Percentiles rank a stretch among this genome's conserved stretches.
These are phyloP conservation scores for Mesocentrotus franciscanus DNA, from an alignment of 53 echinoderm and acorn worm genomes.

Conservation along the genomic window DNA sequence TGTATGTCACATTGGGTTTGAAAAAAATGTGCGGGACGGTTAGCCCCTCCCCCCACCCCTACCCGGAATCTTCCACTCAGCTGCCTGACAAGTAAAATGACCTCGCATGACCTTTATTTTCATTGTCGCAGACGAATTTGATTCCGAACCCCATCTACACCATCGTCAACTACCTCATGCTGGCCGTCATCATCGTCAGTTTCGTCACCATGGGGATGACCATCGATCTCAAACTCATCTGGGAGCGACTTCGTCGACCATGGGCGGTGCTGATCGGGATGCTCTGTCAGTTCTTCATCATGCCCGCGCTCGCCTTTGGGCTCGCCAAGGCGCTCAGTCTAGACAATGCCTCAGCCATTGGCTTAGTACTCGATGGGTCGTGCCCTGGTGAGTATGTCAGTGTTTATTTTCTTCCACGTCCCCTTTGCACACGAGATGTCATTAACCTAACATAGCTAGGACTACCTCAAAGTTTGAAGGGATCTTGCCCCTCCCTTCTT, in stretches of 20 bases:
- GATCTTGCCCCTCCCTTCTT: too few species aligned
- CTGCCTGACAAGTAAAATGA: not conserved
- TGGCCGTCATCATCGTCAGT: conserved; percentile 76
- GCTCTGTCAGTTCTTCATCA: conserved; percentile 89
- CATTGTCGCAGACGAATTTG: conserved; percentile 45
- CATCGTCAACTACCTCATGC: conserved; percentile 79
- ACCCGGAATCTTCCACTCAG: not conserved
- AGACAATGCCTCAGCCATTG: conserved; percentile 70
- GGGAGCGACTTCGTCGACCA: conserved; percentile 83
- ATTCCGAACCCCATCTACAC: conserved; percentile 48
- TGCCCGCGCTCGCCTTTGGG: conserved; percentile 87
- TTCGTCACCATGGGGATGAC: conserved; percentile 92
- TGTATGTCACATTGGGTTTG: not conserved
- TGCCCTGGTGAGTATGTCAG: conserved; percentile 58
- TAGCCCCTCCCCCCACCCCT: too few species aligned
- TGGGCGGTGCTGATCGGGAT: conserved; percentile 86
- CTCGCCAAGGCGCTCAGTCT: conserved; percentile 74
- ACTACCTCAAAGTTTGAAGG: too few species aligned
- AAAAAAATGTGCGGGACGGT: too few species aligned
- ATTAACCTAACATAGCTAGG: too few species aligned
- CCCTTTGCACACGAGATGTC: too few species aligned
- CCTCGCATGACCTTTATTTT: not conserved
- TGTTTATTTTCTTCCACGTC: not conserved
- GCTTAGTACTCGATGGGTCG: conserved; percentile 64
- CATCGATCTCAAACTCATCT: conserved; percentile 77